Percentiles rank a stretch among this genome's conserved stretches.
Evolutionary conservation across 2,888 invertebrate genomes (phyloP).

Genomic region (Platycheirus albimanus): DNA sequence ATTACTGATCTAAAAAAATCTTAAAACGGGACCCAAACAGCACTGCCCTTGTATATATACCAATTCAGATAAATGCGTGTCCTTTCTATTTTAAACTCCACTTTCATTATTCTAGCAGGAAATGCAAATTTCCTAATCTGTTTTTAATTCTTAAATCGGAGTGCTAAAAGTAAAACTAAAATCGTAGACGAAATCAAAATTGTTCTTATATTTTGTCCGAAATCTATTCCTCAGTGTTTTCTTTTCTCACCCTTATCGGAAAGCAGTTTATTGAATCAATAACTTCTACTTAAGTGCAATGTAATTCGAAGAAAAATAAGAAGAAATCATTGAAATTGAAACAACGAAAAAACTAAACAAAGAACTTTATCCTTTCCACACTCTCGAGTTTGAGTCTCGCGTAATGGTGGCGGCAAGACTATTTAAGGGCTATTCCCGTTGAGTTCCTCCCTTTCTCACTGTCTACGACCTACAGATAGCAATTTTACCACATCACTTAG

Average conservation of each 20-base stretch:
- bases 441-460: slow-evolving; percentile 21
- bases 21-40: too few relatives aligned
- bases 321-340: slow-evolving; percentile 50
- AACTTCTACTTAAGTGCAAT: slow-evolving; percentile 69
- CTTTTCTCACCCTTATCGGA: not conserved
- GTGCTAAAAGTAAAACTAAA: too few relatives aligned
- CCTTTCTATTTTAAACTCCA: too few relatives aligned
- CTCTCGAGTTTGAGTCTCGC: not conserved
- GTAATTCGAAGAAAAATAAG: slow-evolving; percentile 41
- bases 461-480: slow-evolving; percentile 55
- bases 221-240: not conserved
- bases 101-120: too few relatives aligned
- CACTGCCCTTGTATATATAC: too few relatives aligned
- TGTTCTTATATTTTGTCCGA: not conserved
- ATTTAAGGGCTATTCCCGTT: slow-evolving; percentile 38
- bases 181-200: not conserved
- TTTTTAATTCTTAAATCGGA: too few relatives aligned
- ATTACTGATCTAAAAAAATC: too few relatives aligned
- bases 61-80: too few relatives aligned
- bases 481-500: slow-evolving; percentile 50
- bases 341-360: slow-evolving; percentile 26
- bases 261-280: slow-evolving; percentile 71
- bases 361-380: slow-evolving; percentile 58
- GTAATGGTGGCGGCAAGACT: slow-evolving; percentile 9
- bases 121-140: too few relatives aligned